Evolutionary conservation across 2,888 invertebrate species (phyloP).

Genomic region (Cynaeus angustus): DNA sequence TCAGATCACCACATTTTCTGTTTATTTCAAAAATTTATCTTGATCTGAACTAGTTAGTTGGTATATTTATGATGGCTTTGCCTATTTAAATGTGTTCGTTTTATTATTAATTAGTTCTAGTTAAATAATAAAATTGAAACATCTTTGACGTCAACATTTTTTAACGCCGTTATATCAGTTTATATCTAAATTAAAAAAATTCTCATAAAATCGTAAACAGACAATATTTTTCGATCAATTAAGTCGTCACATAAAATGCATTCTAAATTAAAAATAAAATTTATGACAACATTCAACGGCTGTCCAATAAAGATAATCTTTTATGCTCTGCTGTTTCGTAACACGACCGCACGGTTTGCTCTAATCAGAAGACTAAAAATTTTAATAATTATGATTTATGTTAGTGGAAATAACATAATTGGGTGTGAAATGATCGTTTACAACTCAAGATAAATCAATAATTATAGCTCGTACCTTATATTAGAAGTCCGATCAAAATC

Average conservation of each 20-base stretch:
- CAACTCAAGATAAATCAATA: conserved; percentile 58
- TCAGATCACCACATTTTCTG: too few relatives aligned
- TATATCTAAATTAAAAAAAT: too few relatives aligned
- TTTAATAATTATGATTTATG: conserved; percentile 59
- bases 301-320: conserved; percentile 12
- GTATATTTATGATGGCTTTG: too few relatives aligned
- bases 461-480: conserved; percentile 60
- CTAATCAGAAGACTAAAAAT: conserved; percentile 23
- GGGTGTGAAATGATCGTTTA: conserved; percentile 59
- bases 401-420: conserved; percentile 59
- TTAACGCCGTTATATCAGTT: too few relatives aligned
- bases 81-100: too few relatives aligned
- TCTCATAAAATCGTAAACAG: too few relatives aligned
- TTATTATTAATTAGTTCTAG: too few relatives aligned
- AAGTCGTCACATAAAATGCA: conserved; percentile 12
- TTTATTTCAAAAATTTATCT: too few relatives aligned
- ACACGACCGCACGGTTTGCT: neutral
- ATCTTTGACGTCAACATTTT: too few relatives aligned
- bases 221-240: neutral
- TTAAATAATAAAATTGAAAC: too few relatives aligned
- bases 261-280: conserved; percentile 19
- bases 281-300: neutral
- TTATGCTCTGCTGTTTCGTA: neutral
- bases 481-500: conserved; percentile 57
- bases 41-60: too few relatives aligned